A percentile compares a stretch with the other conserved stretches of the same genome.
Conservation (phyloP, 2,888 invertebrate genomes). For the Mesorhabditis spiculigera region DNA sequence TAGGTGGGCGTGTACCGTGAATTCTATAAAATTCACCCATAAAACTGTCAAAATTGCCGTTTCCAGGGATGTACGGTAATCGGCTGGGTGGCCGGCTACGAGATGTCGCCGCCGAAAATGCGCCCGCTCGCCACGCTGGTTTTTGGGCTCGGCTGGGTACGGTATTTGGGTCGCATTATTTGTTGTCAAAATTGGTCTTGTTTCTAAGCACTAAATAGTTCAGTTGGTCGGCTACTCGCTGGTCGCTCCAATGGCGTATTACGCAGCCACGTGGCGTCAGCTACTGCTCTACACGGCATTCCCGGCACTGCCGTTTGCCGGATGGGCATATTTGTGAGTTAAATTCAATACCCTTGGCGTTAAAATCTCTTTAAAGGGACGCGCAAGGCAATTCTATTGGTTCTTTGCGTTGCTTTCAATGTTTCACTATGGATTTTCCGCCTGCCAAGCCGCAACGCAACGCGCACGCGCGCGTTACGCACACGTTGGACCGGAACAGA, state of each 20-base stretch:
- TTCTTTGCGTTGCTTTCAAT: no score
- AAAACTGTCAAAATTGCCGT: slow-evolving; percentile 14
- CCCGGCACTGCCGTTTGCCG: slow-evolving; percentile 12
- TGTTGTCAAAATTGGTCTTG: no score
- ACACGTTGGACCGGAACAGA: no score
- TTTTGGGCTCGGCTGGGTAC: slow-evolving; percentile 43
- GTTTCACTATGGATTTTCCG: no score
- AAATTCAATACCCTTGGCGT: slow-evolving; percentile 1
- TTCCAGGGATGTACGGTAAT: slow-evolving; percentile 27
- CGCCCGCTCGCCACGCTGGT: slow-evolving; percentile 44
- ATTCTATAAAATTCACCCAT: background rate
- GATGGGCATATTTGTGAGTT: slow-evolving; percentile 26
- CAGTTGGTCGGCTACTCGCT: slow-evolving; percentile 44
- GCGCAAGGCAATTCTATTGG: no score
- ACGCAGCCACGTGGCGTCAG: slow-evolving; percentile 32
- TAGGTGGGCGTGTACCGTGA: slow-evolving; percentile 50
- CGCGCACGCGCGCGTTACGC: no score
- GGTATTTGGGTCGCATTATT: background rate
- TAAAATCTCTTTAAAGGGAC: no score
- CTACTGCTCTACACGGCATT: slow-evolving; percentile 23
- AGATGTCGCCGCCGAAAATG: slow-evolving; percentile 39
- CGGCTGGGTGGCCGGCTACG: slow-evolving; percentile 50
- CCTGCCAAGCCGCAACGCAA: no score
- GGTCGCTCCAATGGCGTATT: slow-evolving; percentile 36
- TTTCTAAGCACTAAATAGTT: background rate